Percentiles rank a stretch among this genome's conserved stretches.
These are phyloP conservation scores for Megaceryle torquata DNA, from an alignment of 2,113 vertebrate species.

Conservation along the genomic window DNA sequence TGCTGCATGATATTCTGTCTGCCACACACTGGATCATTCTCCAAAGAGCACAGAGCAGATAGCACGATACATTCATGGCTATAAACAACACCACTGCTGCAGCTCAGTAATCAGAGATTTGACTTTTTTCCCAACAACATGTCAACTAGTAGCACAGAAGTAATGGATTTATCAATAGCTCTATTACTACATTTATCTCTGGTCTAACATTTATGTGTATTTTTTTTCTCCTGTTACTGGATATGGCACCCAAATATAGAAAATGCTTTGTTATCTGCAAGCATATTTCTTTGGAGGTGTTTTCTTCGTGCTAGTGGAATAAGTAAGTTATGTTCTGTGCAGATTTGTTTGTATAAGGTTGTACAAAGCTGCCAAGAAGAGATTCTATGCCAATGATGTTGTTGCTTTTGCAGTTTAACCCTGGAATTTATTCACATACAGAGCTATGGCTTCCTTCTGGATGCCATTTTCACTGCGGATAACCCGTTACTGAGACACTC, in stretches of 20 bases:
- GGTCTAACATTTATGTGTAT: not conserved
- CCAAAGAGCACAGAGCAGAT: accelerated
- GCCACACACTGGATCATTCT: not conserved
- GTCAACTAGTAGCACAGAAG: not conserved
- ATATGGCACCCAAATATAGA: not conserved
- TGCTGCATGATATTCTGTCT: not conserved
- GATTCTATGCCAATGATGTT: not conserved
- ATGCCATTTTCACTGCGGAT: not conserved
- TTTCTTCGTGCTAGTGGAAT: not conserved
- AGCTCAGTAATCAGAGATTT: not conserved
- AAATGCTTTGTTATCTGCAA: not conserved
- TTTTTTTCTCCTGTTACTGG: not conserved
- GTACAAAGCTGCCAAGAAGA: not conserved
- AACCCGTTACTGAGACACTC: not conserved
- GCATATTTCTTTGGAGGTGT: not conserved
- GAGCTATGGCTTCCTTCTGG: not conserved
- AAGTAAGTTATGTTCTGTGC: not conserved
- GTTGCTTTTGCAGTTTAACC: not conserved
- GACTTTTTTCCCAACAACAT: not conserved
- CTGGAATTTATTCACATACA: not conserved
- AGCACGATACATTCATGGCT: not conserved
- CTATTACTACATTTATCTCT: not conserved
- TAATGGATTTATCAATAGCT: not conserved
- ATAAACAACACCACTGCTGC: not conserved
- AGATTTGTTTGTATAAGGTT: not conserved